phyloP scores from a whole-genome alignment of 2,113 vertebrate species.

The Nestor notabilis region DNA sequence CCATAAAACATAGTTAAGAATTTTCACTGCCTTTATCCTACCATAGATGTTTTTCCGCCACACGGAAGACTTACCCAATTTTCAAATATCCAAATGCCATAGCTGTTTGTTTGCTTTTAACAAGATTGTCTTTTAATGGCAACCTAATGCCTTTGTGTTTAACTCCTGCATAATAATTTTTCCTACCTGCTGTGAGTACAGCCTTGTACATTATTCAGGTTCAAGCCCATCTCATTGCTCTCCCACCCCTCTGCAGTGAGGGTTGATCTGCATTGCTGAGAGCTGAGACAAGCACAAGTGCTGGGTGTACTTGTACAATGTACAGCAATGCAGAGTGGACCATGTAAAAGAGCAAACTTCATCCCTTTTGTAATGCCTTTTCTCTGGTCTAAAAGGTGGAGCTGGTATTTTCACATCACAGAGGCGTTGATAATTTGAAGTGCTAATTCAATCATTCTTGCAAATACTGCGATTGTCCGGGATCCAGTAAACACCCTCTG shows the following conservation, averaged over 20 bases:
- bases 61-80: background rate
- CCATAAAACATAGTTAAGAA: background rate
- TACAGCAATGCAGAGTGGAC: accelerated
- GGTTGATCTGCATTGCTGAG: background rate
- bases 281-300: background rate
- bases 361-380: background rate
- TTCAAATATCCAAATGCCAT: background rate
- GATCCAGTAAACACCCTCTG: background rate
- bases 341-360: background rate
- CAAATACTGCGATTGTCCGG: background rate
- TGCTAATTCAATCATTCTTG: conserved; percentile 26
- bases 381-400: background rate
- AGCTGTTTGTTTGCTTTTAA: background rate
- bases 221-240: background rate
- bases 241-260: background rate
- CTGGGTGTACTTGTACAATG: accelerated
- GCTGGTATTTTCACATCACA: background rate
- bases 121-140: background rate
- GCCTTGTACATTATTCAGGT: background rate
- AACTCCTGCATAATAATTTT: background rate
- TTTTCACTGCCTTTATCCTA: background rate
- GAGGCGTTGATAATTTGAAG: background rate
- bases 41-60: accelerated
- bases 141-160: background rate
- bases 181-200: background rate